phyloP scores from a whole-genome alignment of 2,113 vertebrate genomes.

The Emydocephalus ijimae region DNA sequence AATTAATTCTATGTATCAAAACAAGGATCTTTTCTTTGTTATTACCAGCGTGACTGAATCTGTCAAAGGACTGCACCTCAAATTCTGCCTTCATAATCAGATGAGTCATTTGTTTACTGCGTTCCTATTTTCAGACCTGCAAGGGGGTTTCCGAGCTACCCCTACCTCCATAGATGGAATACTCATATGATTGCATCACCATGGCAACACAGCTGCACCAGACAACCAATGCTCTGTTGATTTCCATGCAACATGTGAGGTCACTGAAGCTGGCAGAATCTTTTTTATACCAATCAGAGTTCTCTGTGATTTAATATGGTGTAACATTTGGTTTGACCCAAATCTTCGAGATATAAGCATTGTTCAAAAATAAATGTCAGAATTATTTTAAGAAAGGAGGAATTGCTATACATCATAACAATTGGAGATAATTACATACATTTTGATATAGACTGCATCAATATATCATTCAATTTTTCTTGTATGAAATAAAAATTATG shows the following conservation, averaged over 20 bases:
- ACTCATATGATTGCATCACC: conserved; percentile 60
- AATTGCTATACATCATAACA: neutral
- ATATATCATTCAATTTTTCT: neutral
- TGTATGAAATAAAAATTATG: neutral
- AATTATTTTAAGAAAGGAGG: neutral
- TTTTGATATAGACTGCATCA: conserved; percentile 4
- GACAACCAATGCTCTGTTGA: conserved; percentile 53
- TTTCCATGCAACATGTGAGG: conserved; percentile 57
- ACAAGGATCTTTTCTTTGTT: neutral
- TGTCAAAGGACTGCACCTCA: conserved; percentile 32
- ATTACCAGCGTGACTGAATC: neutral
- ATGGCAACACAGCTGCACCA: conserved; percentile 59
- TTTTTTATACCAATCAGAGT: conserved; percentile 14
- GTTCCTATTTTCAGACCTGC: conserved; percentile 43
- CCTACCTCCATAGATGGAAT: conserved; percentile 62
- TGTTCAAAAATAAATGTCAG: rapidly evolving
- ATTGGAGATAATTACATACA: no score
- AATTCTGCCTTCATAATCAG: conserved; percentile 39
- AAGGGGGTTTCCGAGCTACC: conserved; percentile 53
- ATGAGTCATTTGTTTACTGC: conserved; percentile 54
- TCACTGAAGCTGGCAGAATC: conserved; percentile 45
- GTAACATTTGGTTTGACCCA: conserved; percentile 34
- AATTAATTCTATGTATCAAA: neutral
- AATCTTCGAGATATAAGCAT: conserved; percentile 20
- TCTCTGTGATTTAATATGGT: conserved; percentile 42